phyloP scores from a whole-genome alignment of 2,797 vertebrate species.

The Acanthurus leucopareius region DNA sequence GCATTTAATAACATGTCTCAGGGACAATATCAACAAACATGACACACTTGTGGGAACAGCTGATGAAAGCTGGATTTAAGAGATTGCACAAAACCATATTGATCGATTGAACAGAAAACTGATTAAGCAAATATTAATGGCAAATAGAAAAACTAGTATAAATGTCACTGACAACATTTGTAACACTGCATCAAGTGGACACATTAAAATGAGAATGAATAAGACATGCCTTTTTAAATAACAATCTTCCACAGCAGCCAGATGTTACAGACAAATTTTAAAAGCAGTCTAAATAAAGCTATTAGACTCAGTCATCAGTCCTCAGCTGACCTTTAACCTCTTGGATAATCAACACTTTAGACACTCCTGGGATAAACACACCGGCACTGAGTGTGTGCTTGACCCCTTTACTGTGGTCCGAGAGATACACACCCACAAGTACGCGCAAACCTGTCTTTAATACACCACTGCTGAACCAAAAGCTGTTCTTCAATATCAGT shows the following conservation, averaged over 20 bases:
- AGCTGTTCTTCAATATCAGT: neutral
- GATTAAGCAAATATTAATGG: neutral
- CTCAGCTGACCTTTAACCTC: conserved; percentile 65
- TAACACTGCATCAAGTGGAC: neutral
- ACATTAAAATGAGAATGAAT: neutral
- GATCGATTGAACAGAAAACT: neutral
- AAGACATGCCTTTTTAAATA: neutral
- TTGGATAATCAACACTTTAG: conserved; percentile 63
- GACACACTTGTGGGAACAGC: neutral
- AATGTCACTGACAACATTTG: neutral
- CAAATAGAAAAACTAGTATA: conserved; percentile 3
- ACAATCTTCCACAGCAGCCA: neutral
- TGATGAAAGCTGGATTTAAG: neutral
- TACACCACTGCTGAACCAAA: neutral
- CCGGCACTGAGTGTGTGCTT: conserved; percentile 57
- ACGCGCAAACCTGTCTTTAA: neutral
- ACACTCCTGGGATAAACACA: conserved; percentile 57
- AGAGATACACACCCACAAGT: conserved; percentile 2
- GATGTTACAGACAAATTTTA: conserved; percentile 17
- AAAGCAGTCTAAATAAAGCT: conserved; percentile 34
- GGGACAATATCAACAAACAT: neutral
- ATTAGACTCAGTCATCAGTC: conserved; percentile 38
- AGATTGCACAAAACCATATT: conserved; percentile 15
- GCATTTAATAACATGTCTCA: neutral
- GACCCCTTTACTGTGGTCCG: conserved; percentile 46